A percentile compares a stretch with the other conserved stretches of the same genome.
Conservation (phyloP, 2,113 vertebrate genomes). For the Agapornis roseicollis region DNA sequence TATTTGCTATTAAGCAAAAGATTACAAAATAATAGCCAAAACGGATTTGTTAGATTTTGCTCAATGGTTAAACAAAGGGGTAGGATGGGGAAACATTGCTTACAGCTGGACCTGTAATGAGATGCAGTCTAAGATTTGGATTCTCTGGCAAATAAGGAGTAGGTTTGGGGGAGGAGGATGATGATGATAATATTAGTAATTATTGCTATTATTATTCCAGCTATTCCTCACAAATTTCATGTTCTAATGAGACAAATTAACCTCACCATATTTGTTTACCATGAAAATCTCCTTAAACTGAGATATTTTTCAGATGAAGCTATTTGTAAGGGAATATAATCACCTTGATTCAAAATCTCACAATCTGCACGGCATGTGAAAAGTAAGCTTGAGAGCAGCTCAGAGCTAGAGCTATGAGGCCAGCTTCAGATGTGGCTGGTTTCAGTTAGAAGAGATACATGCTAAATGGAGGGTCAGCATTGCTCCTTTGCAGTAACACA, state of each 20-base stretch:
- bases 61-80: background rate
- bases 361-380: background rate
- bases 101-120: background rate
- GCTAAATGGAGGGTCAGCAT: background rate
- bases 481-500: background rate
- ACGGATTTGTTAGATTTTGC: background rate
- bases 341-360: background rate
- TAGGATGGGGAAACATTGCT: accelerated
- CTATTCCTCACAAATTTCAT: background rate
- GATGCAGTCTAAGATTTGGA: background rate
- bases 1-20: background rate
- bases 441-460: background rate
- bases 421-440: background rate
- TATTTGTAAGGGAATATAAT: background rate
- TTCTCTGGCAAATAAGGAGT: background rate
- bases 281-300: background rate
- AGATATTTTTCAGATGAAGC: background rate
- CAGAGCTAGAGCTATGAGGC: background rate
- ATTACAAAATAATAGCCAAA: background rate
- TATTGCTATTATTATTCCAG: background rate
- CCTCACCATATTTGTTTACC: background rate
- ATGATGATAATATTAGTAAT: background rate
- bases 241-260: background rate
- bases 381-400: background rate
- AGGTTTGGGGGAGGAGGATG: background rate